Base-by-base conservation (phyloP, 2,888 invertebrate genomes). In the Drosophila rubida region DNA sequence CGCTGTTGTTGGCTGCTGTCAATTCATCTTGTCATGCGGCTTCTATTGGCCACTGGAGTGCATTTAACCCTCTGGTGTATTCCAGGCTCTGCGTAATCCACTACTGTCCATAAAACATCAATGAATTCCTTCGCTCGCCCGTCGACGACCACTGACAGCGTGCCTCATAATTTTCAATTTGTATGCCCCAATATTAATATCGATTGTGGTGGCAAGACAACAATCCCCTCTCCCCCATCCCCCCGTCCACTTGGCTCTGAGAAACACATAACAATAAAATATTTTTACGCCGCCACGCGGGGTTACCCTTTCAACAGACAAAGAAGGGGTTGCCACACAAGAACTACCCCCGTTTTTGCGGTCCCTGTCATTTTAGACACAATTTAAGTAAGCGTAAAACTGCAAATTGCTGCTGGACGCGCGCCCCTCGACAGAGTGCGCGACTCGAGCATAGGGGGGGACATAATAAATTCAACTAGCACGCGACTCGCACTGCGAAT, bases 341-440 rank as follows among this genome's bases (percentile, higher is more conserved):
- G n/a, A n/a, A n/a, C n/a, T n/a, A n/a, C n/a, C 44, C 60, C n/a
- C 23, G 8, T 14, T 11, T 41, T 60, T 49, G 44, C 42, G 61
- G 57, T 78, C 74, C 81, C 77, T 79, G 83, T 84, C 87, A 75
- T 69, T 81, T 83, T 79, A 79, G 87, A 87, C 83, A 78, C 84
- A 85, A 87, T 87, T 87, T 86, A 87, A 85, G 88, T 78, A 83
- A 85, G 86, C 85, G 85, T 85, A 86, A 85, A 85, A 86, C 85
- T 85, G 88, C 86, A 87, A 85, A 88, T 85, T 85, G 85, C 86
- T 79, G 75, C 86, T 61, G 78, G 64, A 59, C 59, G 44, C 41
- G 59, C 30, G 23, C 7, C 22, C 39, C 25, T 25, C 25, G 25
- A n/a, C 41, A 8, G 0, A 8, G 0, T 5, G 9, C 19, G 8